These are phyloP conservation scores for Eurypyga helias DNA, from an alignment of 2,113 vertebrate species.

Conservation along the genomic window DNA sequence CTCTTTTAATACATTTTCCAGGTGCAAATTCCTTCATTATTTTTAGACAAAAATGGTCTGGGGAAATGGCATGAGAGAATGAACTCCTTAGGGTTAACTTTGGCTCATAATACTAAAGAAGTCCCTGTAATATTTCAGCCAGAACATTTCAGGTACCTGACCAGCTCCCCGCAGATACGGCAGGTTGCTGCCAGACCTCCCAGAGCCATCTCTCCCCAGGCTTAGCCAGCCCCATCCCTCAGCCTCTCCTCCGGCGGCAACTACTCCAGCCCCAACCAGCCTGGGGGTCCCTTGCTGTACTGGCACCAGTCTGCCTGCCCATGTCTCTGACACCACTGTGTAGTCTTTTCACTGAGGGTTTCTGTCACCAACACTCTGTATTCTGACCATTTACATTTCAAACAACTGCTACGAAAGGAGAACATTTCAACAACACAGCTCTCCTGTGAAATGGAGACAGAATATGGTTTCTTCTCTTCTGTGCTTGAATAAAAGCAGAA, in stretches of 20 bases:
- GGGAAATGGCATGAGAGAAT: neutral
- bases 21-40: neutral
- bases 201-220: accelerated
- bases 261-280: neutral
- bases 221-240: neutral
- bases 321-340: neutral
- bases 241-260: neutral
- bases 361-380: accelerated
- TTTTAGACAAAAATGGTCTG: neutral
- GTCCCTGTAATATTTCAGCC: neutral
- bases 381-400: neutral
- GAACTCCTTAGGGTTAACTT: neutral
- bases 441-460: neutral
- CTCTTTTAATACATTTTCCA: neutral
- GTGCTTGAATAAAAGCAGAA: neutral
- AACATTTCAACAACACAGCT: neutral
- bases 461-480: neutral
- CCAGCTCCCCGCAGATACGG: accelerated
- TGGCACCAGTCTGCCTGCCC: neutral
- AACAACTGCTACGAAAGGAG: accelerated
- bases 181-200: accelerated
- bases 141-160: neutral
- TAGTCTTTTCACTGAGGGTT: neutral
- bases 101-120: neutral
- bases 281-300: accelerated